Evolutionary conservation across 1,140 invertebrate genomes (phyloP), one percentile per base, ranked within the genome.

Genomic region (Ptiloglossa arizonensis): DNA sequence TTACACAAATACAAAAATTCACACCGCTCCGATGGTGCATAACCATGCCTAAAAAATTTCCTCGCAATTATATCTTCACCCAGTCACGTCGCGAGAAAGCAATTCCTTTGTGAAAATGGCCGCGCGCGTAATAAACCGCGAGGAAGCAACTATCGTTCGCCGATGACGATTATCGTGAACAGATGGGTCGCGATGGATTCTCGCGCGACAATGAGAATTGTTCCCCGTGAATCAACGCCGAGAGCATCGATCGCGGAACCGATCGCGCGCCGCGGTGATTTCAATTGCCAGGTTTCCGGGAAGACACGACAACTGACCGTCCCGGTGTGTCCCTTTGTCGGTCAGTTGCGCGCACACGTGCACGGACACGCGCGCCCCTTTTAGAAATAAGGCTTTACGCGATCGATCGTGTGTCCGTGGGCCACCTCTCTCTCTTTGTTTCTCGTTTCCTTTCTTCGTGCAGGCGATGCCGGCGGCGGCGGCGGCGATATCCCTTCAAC

Each of bases 381-480:
- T 41, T 50, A 63, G 44, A 63, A 52, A 50, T 72, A 50, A 67
- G 24, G 38, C 46, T 41, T 66, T 24, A 32, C 17, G 17, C 17
- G 54, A 76, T 48, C 73, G 41, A 76, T 50, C 24, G 57, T n/a
- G 57, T n/a, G 22, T 46, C 32, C 75, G 50, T 71, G 56, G 41
- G 35, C 71, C 66, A 80, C 15, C 82, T 84, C 82, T 84, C 70
- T 85, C 79, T 85, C 69, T 81, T 81, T 84, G 72, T 85, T 82
- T 76, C 77, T 72, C 41, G 57, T 81, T 85, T 71, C 57, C 59
- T 85, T 80, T 86, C 79, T 86, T 88, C 88, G 79, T 93, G 76
- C 94, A 96, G 96, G 95, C 94, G 90, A 91, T 95, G 87, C 95
- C 95, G 87, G 94, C 94, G 75, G 94, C 95, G 87, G 94, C 94